Evolutionary conservation across 2,797 vertebrate species (phyloP), one percentile per base, ranked within the genome.

Genomic region (Gambelia wislizenii): DNA sequence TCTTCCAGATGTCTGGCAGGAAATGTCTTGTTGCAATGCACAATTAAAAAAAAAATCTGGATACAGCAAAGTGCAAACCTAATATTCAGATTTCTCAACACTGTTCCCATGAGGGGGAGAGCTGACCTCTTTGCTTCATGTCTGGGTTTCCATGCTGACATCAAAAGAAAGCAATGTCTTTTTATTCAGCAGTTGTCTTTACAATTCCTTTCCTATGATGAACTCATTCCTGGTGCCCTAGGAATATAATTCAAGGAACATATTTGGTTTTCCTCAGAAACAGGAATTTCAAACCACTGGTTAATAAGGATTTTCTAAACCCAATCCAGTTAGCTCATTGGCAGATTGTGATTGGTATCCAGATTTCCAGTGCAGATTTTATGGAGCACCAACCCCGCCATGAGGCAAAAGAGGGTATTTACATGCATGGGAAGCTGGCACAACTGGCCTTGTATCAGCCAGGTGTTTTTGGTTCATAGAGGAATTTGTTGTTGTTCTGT

Each of bases 121-220:
- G 91, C 90, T 97, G 95, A 95, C 94, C 95, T 92, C 94, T 96
- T 94, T 95, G 94, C 94, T 96, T 94, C 94, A 94, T 96, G 93
- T 95, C 95, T 94, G 96, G 93, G 91, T 94, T 95, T 95, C 93
- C 89, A 94, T 72, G 93, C 92, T 97, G 96, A 96, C 96, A 97
- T 95, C 96, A 95, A 94, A 95, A 94, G 96, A 95, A 95, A 97
- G 96, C 92, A 95, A 91, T 93, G 94, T 91, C 92, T 96, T 83
- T 76, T 89, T 95, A 92, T 93, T 93, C 91, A 91, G 91, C 91
- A 79, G 84, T 94, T 95, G 44, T 92, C 91, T 94, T 94, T 42
- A 3, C 89, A 90, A 13, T 94, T 95, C 93, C 54, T 86, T 10
- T 39, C 89, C 56, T 86, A 93, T 94, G 95, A 94, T 96, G 96